phyloP scores from a whole-genome alignment of 2,113 vertebrate genomes.

The Carlito syrichta region DNA sequence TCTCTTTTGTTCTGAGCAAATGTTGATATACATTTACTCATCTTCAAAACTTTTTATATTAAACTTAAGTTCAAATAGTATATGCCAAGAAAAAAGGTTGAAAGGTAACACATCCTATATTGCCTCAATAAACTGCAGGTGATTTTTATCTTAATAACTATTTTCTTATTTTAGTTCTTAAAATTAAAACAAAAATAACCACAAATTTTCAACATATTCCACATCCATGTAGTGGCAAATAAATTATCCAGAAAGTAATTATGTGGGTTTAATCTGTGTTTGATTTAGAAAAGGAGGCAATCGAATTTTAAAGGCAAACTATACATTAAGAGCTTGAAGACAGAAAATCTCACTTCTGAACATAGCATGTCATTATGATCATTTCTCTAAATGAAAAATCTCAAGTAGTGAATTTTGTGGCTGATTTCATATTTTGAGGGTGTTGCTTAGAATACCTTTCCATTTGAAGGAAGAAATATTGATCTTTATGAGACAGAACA shows the following conservation, averaged over 20 bases:
- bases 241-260: slow-evolving; percentile 44
- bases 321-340: slow-evolving; percentile 37
- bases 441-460: slow-evolving; percentile 28
- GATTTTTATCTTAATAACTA: background rate
- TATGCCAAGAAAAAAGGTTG: background rate
- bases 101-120: background rate
- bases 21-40: background rate
- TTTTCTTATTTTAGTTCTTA: slow-evolving; percentile 25
- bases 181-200: slow-evolving; percentile 44
- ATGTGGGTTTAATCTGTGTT: background rate
- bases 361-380: background rate
- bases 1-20: background rate
- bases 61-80: slow-evolving; percentile 28
- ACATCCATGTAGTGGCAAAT: background rate
- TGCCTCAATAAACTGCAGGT: background rate
- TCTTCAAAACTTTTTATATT: background rate
- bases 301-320: slow-evolving; percentile 61
- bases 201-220: background rate
- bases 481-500: background rate
- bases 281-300: slow-evolving; percentile 54
- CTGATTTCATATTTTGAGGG: slow-evolving; percentile 4
- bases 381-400: slow-evolving; percentile 47
- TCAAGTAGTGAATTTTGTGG: slow-evolving; percentile 25
- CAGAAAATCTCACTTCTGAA: slow-evolving; percentile 53
- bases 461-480: background rate